Conservation (phyloP, 2,888 invertebrate genomes). For the Plusia festucae region DNA sequence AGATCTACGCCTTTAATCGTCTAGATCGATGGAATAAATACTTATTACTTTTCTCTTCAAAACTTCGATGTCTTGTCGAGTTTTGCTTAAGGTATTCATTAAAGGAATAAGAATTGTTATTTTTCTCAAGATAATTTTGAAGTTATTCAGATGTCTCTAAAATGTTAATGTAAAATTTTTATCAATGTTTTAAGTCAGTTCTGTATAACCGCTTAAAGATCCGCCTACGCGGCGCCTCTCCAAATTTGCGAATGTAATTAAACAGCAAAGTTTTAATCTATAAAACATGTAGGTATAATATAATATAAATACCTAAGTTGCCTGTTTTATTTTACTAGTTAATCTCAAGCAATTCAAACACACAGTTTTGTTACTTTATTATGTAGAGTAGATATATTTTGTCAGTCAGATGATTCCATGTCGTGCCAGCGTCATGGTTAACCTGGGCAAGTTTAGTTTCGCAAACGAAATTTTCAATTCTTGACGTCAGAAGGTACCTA, state of each 20-base stretch:
- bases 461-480: too few relatives aligned
- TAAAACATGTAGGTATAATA: not conserved
- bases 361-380: not conserved
- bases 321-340: not conserved
- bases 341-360: not conserved
- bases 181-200: not conserved
- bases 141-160: not conserved
- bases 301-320: too few relatives aligned
- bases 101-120: too few relatives aligned
- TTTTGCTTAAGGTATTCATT: too few relatives aligned
- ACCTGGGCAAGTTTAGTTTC: not conserved
- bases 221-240: constrained; percentile 20
- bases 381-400: not conserved
- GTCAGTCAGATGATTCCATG: too few relatives aligned
- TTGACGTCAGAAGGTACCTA: too few relatives aligned
- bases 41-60: too few relatives aligned
- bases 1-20: not conserved
- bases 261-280: not conserved
- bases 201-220: constrained; percentile 16
- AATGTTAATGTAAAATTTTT: not conserved
- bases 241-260: constrained; percentile 13
- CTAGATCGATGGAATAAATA: not conserved
- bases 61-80: too few relatives aligned
- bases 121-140: not conserved
- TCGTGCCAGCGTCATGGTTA: too few relatives aligned